These are phyloP conservation scores for Gadopsis bispinosus DNA, from an alignment of 2,797 vertebrate species.

Conservation along the genomic window DNA sequence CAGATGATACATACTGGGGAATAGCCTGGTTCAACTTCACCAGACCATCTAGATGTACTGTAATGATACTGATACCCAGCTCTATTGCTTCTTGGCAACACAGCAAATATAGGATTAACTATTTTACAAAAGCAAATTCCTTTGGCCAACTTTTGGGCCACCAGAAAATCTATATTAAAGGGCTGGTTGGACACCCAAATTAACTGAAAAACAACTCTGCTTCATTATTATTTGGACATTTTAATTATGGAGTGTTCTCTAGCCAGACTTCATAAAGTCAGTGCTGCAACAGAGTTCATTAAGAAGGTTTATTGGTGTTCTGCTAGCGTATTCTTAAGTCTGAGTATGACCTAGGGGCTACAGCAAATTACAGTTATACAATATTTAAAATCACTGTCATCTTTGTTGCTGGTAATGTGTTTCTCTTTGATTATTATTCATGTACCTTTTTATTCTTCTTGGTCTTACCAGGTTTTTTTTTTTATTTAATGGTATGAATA, in stretches of 20 bases:
- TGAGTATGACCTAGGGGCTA: constrained; percentile 64
- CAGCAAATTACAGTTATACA: constrained; percentile 67
- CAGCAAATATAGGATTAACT: constrained; percentile 3
- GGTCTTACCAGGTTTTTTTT: constrained; percentile 36
- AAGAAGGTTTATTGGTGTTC: constrained; percentile 70
- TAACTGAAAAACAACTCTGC: constrained; percentile 59
- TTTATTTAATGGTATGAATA: constrained; percentile 34
- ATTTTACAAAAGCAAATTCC: constrained; percentile 26
- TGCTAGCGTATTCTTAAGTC: constrained; percentile 57
- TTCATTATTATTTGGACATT: constrained; percentile 73
- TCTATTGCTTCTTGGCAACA: constrained; percentile 18
- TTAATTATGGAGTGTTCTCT: constrained; percentile 69
- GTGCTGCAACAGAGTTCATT: constrained; percentile 71
- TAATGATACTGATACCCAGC: constrained; percentile 5
- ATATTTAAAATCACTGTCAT: constrained; percentile 71
- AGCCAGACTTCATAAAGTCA: constrained; percentile 74
- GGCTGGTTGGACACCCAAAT: constrained; percentile 44
- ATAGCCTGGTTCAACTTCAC: constrained; percentile 15
- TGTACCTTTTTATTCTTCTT: constrained; percentile 36
- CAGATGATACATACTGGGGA: background rate
- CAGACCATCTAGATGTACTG: background rate
- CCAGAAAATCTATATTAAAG: constrained; percentile 49
- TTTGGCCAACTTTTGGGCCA: constrained; percentile 28
- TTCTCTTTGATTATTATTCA: constrained; percentile 63
- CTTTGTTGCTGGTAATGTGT: constrained; percentile 64